A percentile compares a stretch with the other conserved stretches of the same genome.
Conservation (phyloP, 2,888 invertebrate genomes). For the Phymatocera aterrima region DNA sequence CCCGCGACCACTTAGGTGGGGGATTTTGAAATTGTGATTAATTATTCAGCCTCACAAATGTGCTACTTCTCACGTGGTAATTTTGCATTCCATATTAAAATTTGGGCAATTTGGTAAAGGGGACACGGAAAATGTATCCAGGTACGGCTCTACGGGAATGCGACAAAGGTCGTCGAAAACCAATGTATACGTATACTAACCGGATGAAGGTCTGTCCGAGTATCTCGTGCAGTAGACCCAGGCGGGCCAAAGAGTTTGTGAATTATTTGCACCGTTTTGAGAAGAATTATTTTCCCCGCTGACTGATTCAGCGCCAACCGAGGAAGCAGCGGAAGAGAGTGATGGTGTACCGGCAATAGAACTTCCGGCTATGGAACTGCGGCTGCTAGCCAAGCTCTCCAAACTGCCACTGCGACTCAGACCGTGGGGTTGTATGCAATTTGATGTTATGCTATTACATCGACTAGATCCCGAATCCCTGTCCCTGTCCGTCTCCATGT, state of each 20-base stretch:
- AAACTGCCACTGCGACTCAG: conserved; percentile 71
- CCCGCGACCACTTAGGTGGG: not conserved
- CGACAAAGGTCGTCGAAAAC: too few species aligned
- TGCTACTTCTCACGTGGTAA: conserved; percentile 38
- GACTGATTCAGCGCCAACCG: conserved; percentile 62
- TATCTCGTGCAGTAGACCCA: conserved; percentile 99
- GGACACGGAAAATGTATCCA: too few species aligned
- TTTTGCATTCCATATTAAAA: conserved; percentile 49
- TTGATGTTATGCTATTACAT: conserved; percentile 60
- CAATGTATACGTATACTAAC: conserved; percentile 77
- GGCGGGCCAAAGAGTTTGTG: conserved; percentile 88
- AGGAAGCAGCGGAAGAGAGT: conserved; percentile 65
- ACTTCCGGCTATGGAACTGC: conserved; percentile 70
- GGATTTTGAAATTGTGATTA: conserved; percentile 28
- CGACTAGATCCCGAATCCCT: conserved; percentile 60
- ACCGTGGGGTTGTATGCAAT: conserved; percentile 61
- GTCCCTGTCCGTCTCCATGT: conserved; percentile 59
- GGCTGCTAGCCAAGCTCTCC: conserved; percentile 70
- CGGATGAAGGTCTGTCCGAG: conserved; percentile 92
- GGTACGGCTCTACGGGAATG: too few species aligned
- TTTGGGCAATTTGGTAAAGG: too few species aligned
- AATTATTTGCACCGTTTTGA: conserved; percentile 61
- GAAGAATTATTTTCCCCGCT: conserved; percentile 62
- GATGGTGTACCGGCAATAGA: conserved; percentile 69
- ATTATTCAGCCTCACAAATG: conserved; percentile 36